Conservation (phyloP, 1,140 invertebrate species). For the Drosophila pandora region DNA sequence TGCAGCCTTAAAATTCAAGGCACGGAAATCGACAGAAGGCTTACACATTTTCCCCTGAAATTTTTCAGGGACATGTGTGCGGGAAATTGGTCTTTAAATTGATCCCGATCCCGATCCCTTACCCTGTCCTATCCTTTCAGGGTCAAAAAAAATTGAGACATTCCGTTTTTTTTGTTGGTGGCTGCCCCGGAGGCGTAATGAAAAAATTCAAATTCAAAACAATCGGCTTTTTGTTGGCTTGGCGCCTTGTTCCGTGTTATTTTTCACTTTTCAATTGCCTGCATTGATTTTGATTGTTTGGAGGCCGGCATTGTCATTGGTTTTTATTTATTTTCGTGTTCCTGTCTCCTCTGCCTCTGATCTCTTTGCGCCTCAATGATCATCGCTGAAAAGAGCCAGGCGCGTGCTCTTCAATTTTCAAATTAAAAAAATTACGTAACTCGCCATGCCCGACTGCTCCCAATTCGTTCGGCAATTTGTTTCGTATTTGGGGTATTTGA, state of each 20-base stretch:
- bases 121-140: background rate
- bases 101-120: constrained; percentile 11
- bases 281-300: constrained; percentile 76
- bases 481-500: background rate
- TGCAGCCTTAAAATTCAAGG: constrained; percentile 55
- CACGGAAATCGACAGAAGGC: constrained; percentile 40
- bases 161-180: constrained; percentile 31
- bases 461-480: constrained; percentile 21
- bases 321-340: background rate
- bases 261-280: constrained; percentile 64
- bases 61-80: constrained; percentile 56
- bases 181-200: background rate
- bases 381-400: constrained; percentile 29
- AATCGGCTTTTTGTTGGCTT: constrained; percentile 51
- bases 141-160: constrained; percentile 57
- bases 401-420: constrained; percentile 65
- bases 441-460: constrained; percentile 1
- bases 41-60: constrained; percentile 18
- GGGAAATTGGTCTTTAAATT: constrained; percentile 56
- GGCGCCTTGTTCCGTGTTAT: constrained; percentile 56
- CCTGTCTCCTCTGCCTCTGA: constrained; percentile 13
- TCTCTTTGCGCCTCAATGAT: constrained; percentile 60
- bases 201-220: constrained; percentile 16
- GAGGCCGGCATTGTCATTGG: constrained; percentile 32
- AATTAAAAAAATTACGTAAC: constrained; percentile 56